phyloP scores from a whole-genome alignment of 1,140 invertebrate species.

The Patella vulgata region DNA sequence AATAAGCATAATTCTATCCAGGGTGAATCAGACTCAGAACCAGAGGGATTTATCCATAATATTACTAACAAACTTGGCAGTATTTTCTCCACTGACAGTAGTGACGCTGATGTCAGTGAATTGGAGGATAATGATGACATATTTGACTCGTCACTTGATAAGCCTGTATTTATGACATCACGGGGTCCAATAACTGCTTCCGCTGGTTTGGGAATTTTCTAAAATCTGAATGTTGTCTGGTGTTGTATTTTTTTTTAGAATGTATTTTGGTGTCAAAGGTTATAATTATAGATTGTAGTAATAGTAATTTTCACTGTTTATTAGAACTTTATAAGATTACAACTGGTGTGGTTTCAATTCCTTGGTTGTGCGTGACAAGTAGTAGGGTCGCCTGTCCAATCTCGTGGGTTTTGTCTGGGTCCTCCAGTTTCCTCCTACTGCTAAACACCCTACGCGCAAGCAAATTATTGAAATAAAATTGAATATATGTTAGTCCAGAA shows the following conservation, averaged over 20 bases:
- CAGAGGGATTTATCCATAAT: constrained; percentile 70
- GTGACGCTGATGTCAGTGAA: constrained; percentile 75
- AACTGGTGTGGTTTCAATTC: too few relatives aligned
- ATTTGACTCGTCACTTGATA: constrained; percentile 53
- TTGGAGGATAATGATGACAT: constrained; percentile 69
- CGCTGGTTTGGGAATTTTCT: constrained; percentile 36
- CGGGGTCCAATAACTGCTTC: constrained; percentile 56
- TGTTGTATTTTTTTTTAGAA: not conserved
- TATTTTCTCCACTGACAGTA: constrained; percentile 80
- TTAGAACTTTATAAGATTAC: too few relatives aligned
- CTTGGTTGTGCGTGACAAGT: too few relatives aligned
- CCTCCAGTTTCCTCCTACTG: too few relatives aligned
- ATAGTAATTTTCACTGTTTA: too few relatives aligned
- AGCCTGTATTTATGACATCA: constrained; percentile 62
- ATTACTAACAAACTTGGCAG: constrained; percentile 63
- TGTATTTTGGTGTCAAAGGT: too few relatives aligned
- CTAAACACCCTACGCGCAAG: too few relatives aligned
- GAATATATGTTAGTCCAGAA: too few relatives aligned
- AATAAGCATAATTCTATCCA: constrained; percentile 69
- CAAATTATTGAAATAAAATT: too few relatives aligned
- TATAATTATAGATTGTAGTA: too few relatives aligned
- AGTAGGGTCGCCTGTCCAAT: too few relatives aligned
- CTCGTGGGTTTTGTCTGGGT: too few relatives aligned
- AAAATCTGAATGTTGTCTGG: constrained; percentile 10
- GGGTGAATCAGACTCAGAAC: constrained; percentile 83